A percentile compares a stretch with the other conserved stretches of the same genome.
Conservation (phyloP, 2,113 vertebrate species). For the Porphyrio hochstetteri region DNA sequence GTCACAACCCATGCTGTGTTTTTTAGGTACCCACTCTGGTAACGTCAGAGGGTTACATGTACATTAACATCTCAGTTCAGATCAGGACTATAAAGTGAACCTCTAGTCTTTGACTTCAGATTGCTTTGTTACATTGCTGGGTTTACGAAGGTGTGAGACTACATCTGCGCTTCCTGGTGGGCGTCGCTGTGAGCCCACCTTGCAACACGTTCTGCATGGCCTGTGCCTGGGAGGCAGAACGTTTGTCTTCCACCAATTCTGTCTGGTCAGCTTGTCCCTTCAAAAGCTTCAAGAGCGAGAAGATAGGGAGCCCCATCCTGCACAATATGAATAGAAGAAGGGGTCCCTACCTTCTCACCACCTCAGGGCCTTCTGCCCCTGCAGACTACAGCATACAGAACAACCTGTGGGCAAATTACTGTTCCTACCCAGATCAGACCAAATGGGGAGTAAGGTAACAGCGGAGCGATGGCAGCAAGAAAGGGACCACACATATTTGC, state of each 20-base stretch:
- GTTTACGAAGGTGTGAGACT: not conserved
- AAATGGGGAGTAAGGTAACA: not conserved
- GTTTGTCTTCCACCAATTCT: not conserved
- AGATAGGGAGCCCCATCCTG: not conserved
- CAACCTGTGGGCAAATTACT: not conserved
- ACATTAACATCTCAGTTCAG: not conserved
- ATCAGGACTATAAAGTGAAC: not conserved
- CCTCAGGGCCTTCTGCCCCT: not conserved
- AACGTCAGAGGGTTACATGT: not conserved
- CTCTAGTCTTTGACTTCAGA: not conserved
- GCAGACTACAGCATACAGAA: not conserved
- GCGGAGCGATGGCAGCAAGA: not conserved
- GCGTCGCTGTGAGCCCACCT: not conserved
- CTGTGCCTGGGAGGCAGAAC: not conserved
- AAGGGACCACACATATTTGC: not conserved
- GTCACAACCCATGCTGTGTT: not conserved
- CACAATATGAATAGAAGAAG: not conserved
- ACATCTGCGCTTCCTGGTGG: accelerated
- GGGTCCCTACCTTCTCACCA: not conserved
- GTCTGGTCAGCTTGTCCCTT: not conserved
- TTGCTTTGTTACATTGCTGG: not conserved
- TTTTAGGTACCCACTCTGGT: not conserved
- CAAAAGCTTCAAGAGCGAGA: not conserved
- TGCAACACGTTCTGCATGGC: accelerated
- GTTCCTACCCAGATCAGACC: not conserved